These are phyloP conservation scores for Netelia fuscicornis DNA, from an alignment of 2,888 invertebrate species.

Conservation along the genomic window DNA sequence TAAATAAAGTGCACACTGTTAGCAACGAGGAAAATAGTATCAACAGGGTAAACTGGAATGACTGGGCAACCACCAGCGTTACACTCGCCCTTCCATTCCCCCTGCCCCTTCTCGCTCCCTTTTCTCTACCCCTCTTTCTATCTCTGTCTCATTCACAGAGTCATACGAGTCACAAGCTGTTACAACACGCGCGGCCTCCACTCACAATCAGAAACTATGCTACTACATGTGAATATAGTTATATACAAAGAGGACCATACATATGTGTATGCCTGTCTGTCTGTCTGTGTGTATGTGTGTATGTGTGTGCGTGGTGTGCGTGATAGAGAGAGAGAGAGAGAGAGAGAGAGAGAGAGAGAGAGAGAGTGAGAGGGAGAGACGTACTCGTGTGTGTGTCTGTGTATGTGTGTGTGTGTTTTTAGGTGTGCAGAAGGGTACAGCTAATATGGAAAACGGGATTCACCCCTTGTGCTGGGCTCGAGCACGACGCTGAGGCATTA, in stretches of 20 bases:
- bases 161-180: constrained; percentile 1
- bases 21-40: constrained; percentile 49
- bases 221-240: background rate
- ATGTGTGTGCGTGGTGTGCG: too few species aligned
- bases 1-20: constrained; percentile 50
- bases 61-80: constrained; percentile 10
- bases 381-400: too few species aligned
- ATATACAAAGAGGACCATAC: background rate
- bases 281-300: background rate
- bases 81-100: background rate
- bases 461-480: constrained; percentile 16
- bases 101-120: too few species aligned
- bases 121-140: too few species aligned
- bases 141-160: constrained; percentile 31
- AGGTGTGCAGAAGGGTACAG: constrained; percentile 5
- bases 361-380: too few species aligned
- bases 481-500: constrained; percentile 68
- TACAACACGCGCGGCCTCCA: constrained; percentile 26
- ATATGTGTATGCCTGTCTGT: constrained; percentile 6
- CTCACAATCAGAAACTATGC: constrained; percentile 30
- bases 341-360: too few species aligned
- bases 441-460: constrained; percentile 65
- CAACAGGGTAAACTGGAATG: constrained; percentile 44
- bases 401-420: constrained; percentile 5
- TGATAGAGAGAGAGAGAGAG: too few species aligned